A percentile compares a stretch with the other conserved stretches of the same genome.
These are phyloP conservation scores for Hyphantria cunea DNA, from an alignment of 1,140 invertebrate species.

Conservation along the genomic window DNA sequence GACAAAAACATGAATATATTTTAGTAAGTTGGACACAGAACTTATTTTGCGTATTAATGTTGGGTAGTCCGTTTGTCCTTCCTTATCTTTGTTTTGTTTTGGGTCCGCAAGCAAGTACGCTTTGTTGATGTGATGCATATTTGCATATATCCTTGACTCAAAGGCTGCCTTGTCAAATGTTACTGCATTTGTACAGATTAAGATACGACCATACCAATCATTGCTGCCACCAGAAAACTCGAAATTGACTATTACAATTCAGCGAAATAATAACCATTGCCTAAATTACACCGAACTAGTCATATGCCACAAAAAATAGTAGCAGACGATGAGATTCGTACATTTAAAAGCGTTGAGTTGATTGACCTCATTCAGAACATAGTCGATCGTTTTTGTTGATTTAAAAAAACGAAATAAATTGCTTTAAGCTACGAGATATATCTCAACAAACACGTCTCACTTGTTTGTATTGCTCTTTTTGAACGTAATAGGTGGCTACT, in stretches of 20 bases:
- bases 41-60: constrained; percentile 32
- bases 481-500: constrained; percentile 27
- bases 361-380: constrained; percentile 64
- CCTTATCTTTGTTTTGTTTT: constrained; percentile 54
- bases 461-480: constrained; percentile 38
- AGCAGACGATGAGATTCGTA: constrained; percentile 73
- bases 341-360: constrained; percentile 71
- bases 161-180: constrained; percentile 51
- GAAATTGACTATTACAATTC: not conserved
- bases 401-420: constrained; percentile 68
- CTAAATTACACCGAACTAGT: constrained; percentile 56
- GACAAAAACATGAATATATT: not conserved
- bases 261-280: constrained; percentile 48
- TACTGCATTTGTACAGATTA: constrained; percentile 49
- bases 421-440: constrained; percentile 48
- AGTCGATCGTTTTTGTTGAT: constrained; percentile 72
- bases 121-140: constrained; percentile 63
- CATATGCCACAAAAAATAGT: constrained; percentile 70
- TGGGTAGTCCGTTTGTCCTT: constrained; percentile 49
- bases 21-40: constrained; percentile 5
- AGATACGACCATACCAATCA: constrained; percentile 42
- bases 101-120: constrained; percentile 44
- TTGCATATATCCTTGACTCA: constrained; percentile 66
- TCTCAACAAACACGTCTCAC: constrained; percentile 31
- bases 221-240: constrained; percentile 1